Evolutionary conservation across 1,140 invertebrate species (phyloP).

Genomic region (Akabosia matsudoensis): DNA sequence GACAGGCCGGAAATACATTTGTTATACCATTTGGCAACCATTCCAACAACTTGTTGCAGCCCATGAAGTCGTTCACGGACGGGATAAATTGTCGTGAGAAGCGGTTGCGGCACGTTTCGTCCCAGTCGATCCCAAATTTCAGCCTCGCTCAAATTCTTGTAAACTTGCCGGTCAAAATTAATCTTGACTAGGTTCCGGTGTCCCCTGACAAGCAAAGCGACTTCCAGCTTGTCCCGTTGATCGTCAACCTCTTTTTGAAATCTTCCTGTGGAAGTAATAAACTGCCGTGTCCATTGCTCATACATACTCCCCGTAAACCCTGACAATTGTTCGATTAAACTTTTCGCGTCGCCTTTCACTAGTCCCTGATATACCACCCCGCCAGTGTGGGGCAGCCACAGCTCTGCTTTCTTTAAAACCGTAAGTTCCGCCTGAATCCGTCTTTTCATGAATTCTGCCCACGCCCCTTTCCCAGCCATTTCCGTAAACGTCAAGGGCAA

Average conservation of each 20-base stretch:
- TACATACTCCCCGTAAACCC: background rate
- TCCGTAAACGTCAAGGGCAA: conserved; percentile 64
- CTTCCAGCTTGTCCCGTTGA: background rate
- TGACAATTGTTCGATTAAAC: background rate
- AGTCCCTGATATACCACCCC: background rate
- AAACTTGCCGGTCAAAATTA: conserved; percentile 39
- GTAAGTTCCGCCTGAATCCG: conserved; percentile 61
- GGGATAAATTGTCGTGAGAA: background rate
- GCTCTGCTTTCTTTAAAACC: conserved; percentile 59
- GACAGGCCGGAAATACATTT: conserved; percentile 64
- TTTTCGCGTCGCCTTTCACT: background rate
- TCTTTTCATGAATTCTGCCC: conserved; percentile 62
- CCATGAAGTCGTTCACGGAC: conserved; percentile 59
- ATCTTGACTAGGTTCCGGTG: conserved; percentile 62
- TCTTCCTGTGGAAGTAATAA: background rate
- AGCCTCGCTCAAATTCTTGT: conserved; percentile 56
- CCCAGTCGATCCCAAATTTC: conserved; percentile 65
- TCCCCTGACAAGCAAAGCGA: background rate
- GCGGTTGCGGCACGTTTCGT: conserved; percentile 64
- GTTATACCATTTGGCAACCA: conserved; percentile 75
- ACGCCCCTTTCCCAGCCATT: conserved; percentile 66
- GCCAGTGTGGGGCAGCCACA: background rate
- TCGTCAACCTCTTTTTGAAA: too few species aligned
- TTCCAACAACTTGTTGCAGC: conserved; percentile 68
- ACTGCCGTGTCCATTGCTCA: background rate